Percentiles rank a stretch among this genome's conserved stretches.
phyloP scores from a whole-genome alignment of 2,888 invertebrate genomes.

The Parnassius apollo region DNA sequence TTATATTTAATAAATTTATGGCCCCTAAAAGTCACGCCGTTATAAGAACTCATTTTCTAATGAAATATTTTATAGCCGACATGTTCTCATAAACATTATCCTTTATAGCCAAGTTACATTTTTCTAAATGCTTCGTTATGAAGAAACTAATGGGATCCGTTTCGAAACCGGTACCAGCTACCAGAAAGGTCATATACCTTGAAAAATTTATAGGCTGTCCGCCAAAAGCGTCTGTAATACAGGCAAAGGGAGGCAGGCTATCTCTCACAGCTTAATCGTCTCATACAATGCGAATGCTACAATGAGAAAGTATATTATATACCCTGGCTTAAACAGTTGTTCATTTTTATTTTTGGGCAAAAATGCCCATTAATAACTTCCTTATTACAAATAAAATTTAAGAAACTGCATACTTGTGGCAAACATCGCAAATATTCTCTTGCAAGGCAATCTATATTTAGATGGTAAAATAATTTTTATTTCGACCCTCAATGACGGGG shows the following conservation, averaged over 20 bases:
- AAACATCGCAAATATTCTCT: too few species aligned
- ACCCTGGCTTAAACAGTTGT: slow-evolving; percentile 42
- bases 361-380: too few species aligned
- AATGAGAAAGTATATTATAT: slow-evolving; percentile 48
- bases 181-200: slow-evolving; percentile 9
- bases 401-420: too few species aligned
- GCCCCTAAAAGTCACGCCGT: slow-evolving; percentile 17
- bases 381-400: too few species aligned
- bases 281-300: slow-evolving; percentile 48
- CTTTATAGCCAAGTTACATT: slow-evolving; percentile 39
- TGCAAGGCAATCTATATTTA: too few species aligned
- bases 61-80: slow-evolving; percentile 26
- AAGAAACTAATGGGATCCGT: slow-evolving; percentile 39
- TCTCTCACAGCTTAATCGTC: slow-evolving; percentile 36
- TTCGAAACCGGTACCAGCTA: slow-evolving; percentile 28
- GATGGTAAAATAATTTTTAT: too few species aligned
- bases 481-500: too few species aligned
- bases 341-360: slow-evolving; percentile 1
- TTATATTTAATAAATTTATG: too few species aligned
- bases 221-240: not conserved
- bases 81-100: slow-evolving; percentile 27
- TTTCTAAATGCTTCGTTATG: slow-evolving; percentile 41
- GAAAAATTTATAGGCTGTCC: not conserved
- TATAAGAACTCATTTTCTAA: slow-evolving; percentile 19
- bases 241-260: slow-evolving; percentile 16